Evolutionary conservation across 1,140 invertebrate genomes (phyloP).

Genomic region (Drosophila suzukii): DNA sequence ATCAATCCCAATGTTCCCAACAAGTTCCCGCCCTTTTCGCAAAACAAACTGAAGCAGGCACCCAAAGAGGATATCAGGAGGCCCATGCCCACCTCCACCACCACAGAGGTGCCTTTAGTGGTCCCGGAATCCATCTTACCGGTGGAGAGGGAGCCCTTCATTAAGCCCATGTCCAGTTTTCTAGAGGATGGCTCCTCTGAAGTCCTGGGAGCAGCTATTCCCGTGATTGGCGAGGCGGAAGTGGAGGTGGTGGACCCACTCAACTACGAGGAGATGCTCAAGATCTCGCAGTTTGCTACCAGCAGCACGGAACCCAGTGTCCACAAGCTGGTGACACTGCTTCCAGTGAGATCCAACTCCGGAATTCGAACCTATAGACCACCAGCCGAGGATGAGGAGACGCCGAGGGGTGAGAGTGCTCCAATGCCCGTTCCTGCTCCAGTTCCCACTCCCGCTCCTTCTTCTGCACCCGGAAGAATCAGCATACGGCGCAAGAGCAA

Average conservation of each 20-base stretch:
- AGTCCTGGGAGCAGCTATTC: slow-evolving; percentile 70
- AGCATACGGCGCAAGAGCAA: slow-evolving; percentile 58
- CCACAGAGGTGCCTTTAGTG: slow-evolving; percentile 25
- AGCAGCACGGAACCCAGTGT: slow-evolving; percentile 62
- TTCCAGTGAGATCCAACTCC: slow-evolving; percentile 82
- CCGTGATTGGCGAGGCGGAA: slow-evolving; percentile 80
- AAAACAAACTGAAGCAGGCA: slow-evolving; percentile 74
- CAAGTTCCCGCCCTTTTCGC: slow-evolving; percentile 80
- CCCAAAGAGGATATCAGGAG: slow-evolving; percentile 59
- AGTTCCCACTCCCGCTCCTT: neutral
- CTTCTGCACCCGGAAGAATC: slow-evolving; percentile 21
- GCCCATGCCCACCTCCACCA: slow-evolving; percentile 31
- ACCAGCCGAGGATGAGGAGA: slow-evolving; percentile 47
- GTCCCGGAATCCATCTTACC: slow-evolving; percentile 30
- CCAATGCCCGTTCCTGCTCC: slow-evolving; percentile 4
- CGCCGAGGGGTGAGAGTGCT: slow-evolving; percentile 35
- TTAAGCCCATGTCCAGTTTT: slow-evolving; percentile 78
- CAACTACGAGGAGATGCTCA: slow-evolving; percentile 82
- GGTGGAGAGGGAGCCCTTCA: slow-evolving; percentile 69
- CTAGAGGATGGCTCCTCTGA: slow-evolving; percentile 68
- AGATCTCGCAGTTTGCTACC: slow-evolving; percentile 68
- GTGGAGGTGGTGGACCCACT: slow-evolving; percentile 82
- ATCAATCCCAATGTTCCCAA: slow-evolving; percentile 72
- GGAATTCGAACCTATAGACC: slow-evolving; percentile 81
- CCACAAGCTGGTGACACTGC: slow-evolving; percentile 75